Conservation (phyloP, 2,888 invertebrate species). For the Agapostemon virescens region DNA sequence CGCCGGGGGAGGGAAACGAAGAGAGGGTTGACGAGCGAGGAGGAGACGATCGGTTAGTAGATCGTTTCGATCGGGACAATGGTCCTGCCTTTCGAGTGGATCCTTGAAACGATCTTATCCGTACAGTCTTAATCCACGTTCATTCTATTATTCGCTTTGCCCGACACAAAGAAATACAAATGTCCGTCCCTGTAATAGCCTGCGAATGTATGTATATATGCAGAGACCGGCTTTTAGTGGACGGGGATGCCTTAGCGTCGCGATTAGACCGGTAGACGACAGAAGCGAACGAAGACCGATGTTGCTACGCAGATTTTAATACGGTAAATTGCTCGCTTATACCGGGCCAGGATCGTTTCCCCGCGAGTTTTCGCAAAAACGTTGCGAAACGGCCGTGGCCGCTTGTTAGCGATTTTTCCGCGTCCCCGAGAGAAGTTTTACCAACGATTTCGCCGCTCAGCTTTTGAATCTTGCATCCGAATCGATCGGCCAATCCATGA, state of each 20-base stretch:
- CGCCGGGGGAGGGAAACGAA: slow-evolving; percentile 30
- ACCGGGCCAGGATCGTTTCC: neutral
- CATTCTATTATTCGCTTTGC: slow-evolving; percentile 66
- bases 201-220: slow-evolving; percentile 51
- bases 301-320: slow-evolving; percentile 42
- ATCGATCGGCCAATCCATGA: neutral
- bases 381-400: neutral
- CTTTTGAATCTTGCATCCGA: neutral
- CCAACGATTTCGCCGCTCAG: neutral
- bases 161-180: slow-evolving; percentile 66
- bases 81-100: slow-evolving; percentile 61
- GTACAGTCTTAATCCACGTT: slow-evolving; percentile 66
- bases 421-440: neutral
- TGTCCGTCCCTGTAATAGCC: slow-evolving; percentile 60
- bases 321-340: slow-evolving; percentile 41
- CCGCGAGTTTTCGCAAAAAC: slow-evolving; percentile 6
- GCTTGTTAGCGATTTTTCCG: slow-evolving; percentile 26
- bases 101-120: slow-evolving; percentile 63
- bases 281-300: slow-evolving; percentile 12
- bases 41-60: slow-evolving; percentile 67
- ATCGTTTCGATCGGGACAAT: slow-evolving; percentile 68
- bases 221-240: slow-evolving; percentile 22
- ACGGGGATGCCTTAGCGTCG: slow-evolving; percentile 28
- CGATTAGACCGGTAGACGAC: slow-evolving; percentile 55
- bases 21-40: slow-evolving; percentile 59